phyloP scores from a whole-genome alignment of 2,888 invertebrate genomes.

The Drosophila algonquin region DNA sequence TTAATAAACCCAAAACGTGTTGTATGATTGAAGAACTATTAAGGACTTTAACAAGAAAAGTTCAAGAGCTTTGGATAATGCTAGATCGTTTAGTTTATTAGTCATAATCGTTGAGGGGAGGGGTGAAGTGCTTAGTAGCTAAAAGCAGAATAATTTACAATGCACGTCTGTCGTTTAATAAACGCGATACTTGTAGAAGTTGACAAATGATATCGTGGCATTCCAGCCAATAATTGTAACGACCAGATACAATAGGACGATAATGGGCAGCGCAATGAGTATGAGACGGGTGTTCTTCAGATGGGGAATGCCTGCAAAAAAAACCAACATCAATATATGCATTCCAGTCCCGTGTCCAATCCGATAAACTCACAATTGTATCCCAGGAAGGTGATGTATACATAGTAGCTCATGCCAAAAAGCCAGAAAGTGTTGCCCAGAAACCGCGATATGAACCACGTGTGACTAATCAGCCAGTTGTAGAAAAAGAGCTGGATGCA shows the following conservation, averaged over 20 bases:
- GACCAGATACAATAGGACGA: slow-evolving; percentile 90
- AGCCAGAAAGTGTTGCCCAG: slow-evolving; percentile 98
- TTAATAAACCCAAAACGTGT: slow-evolving; percentile 48
- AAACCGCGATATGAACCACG: slow-evolving; percentile 91
- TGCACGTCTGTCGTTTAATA: slow-evolving; percentile 84
- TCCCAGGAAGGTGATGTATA: slow-evolving; percentile 98
- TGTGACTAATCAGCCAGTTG: slow-evolving; percentile 90
- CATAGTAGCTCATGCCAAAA: slow-evolving; percentile 94
- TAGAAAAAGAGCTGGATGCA: slow-evolving; percentile 95
- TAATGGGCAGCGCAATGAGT: slow-evolving; percentile 91
- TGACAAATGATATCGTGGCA: slow-evolving; percentile 91
- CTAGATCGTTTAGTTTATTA: slow-evolving; percentile 59
- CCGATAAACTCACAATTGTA: slow-evolving; percentile 91
- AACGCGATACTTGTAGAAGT: slow-evolving; percentile 93
- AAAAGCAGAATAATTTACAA: slow-evolving; percentile 69
- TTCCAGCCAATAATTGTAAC: slow-evolving; percentile 93
- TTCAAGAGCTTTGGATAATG: slow-evolving; percentile 12
- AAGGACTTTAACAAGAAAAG: no score
- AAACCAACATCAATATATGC: slow-evolving; percentile 2
- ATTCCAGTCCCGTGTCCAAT: background rate
- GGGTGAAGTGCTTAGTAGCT: slow-evolving; percentile 52
- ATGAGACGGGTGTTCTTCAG: slow-evolving; percentile 93
- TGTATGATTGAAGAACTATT: slow-evolving; percentile 9
- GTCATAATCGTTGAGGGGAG: slow-evolving; percentile 43
- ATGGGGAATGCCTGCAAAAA: slow-evolving; percentile 90